Evolutionary conservation across 2,113 vertebrate species (phyloP).

Genomic region (Perccottus glenii): DNA sequence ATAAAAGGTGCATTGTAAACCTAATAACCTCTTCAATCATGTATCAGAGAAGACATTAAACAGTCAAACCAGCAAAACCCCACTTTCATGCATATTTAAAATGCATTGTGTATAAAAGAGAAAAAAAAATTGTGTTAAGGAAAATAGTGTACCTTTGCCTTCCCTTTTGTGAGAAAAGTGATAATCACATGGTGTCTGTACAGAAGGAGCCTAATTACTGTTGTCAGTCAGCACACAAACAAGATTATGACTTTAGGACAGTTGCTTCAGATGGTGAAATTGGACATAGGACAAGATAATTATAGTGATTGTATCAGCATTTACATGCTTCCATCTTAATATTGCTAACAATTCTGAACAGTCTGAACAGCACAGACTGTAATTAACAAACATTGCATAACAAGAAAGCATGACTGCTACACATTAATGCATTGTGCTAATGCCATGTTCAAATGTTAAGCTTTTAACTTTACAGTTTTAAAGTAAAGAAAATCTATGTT

Average conservation of each 20-base stretch:
- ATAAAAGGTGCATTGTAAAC: not conserved
- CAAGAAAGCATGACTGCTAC: not conserved
- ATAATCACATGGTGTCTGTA: conserved; percentile 38
- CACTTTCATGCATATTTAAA: too few species aligned
- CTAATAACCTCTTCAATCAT: not conserved
- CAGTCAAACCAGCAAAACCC: too few species aligned
- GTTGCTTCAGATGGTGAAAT: conserved; percentile 29
- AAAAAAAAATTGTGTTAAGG: not conserved
- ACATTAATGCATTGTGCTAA: not conserved
- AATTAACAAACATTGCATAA: conserved; percentile 21
- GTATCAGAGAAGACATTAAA: not conserved
- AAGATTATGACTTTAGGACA: conserved; percentile 25
- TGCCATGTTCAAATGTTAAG: not conserved
- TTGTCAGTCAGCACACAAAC: conserved; percentile 34
- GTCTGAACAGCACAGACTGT: conserved; percentile 13
- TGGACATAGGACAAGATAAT: conserved; percentile 34
- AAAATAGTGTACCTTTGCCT: conserved; percentile 16
- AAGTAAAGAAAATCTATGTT: not conserved
- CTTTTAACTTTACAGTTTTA: not conserved
- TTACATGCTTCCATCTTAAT: not conserved
- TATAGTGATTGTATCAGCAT: conserved; percentile 35
- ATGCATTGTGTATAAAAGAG: too few species aligned
- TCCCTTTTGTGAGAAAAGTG: not conserved
- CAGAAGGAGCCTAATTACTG: conserved; percentile 36
- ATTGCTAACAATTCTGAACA: conserved; percentile 20